These are phyloP conservation scores for Smithornis capensis DNA, from an alignment of 2,113 vertebrate species.

Conservation along the genomic window DNA sequence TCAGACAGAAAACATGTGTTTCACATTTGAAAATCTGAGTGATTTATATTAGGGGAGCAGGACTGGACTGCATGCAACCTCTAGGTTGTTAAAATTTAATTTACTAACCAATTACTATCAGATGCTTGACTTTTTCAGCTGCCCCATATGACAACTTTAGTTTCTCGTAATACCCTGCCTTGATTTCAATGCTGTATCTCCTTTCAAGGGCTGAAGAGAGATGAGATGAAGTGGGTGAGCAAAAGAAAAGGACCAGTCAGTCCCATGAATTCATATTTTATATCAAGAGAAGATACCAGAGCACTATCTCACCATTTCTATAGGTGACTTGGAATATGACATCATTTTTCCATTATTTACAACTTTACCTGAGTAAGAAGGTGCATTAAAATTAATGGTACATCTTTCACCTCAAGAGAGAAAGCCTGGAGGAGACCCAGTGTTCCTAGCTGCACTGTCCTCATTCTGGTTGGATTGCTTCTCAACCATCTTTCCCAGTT, in stretches of 20 bases:
- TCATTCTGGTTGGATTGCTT: background rate
- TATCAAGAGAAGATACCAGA: background rate
- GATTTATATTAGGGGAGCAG: constrained; percentile 32
- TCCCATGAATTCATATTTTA: background rate
- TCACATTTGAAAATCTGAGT: constrained; percentile 32
- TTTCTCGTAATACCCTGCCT: background rate
- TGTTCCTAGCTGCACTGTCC: background rate
- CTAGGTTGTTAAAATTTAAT: constrained; percentile 55
- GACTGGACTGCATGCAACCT: constrained; percentile 23
- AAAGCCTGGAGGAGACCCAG: background rate
- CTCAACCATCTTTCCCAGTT: background rate
- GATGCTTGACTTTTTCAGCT: constrained; percentile 38
- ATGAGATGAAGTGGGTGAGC: background rate
- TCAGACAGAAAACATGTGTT: constrained; percentile 58
- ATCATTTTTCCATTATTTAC: background rate
- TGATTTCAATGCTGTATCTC: background rate
- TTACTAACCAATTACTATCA: constrained; percentile 57
- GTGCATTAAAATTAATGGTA: background rate
- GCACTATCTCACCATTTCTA: background rate
- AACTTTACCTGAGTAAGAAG: background rate
- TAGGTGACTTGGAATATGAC: background rate
- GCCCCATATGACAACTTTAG: background rate
- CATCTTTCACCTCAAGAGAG: background rate
- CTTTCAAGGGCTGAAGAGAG: background rate
- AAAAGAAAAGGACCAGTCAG: background rate